phyloP scores from a whole-genome alignment of 2,888 invertebrate genomes.

The Ormyrus rosae region DNA sequence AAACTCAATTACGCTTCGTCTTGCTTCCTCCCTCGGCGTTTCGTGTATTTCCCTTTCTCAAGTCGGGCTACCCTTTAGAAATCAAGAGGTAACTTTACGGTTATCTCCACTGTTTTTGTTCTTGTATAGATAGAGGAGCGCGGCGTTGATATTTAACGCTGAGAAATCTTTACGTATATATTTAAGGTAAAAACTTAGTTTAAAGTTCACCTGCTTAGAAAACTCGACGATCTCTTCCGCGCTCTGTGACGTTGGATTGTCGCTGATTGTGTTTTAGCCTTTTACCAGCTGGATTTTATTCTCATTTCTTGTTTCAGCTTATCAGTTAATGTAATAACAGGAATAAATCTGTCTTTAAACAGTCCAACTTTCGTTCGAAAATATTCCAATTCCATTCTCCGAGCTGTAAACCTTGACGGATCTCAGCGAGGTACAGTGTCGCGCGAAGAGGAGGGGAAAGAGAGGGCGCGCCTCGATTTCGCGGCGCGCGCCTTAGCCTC shows the following conservation, averaged over 20 bases:
- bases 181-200: constrained; percentile 7
- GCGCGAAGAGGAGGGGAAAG: too few species aligned
- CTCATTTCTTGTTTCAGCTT: too few species aligned
- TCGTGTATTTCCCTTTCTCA: constrained; percentile 1
- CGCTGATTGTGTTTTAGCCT: too few species aligned
- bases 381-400: too few species aligned
- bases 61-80: constrained; percentile 7
- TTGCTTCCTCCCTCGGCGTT: background rate
- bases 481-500: background rate
- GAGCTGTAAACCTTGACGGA: too few species aligned
- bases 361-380: too few species aligned
- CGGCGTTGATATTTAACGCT: background rate
- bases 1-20: constrained; percentile 50
- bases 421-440: too few species aligned
- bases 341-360: too few species aligned
- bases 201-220: background rate
- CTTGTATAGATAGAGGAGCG: background rate
- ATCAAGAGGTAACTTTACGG: constrained; percentile 32
- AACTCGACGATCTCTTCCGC: too few species aligned
- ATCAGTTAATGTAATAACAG: too few species aligned
- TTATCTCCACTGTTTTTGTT: constrained; percentile 43
- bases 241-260: too few species aligned
- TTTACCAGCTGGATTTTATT: too few species aligned
- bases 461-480: constrained; percentile 17
- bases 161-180: background rate